Evolutionary conservation across 1,140 invertebrate genomes (phyloP), one percentile per base, ranked within the genome.

Genomic region (Platyscapa corneri): DNA sequence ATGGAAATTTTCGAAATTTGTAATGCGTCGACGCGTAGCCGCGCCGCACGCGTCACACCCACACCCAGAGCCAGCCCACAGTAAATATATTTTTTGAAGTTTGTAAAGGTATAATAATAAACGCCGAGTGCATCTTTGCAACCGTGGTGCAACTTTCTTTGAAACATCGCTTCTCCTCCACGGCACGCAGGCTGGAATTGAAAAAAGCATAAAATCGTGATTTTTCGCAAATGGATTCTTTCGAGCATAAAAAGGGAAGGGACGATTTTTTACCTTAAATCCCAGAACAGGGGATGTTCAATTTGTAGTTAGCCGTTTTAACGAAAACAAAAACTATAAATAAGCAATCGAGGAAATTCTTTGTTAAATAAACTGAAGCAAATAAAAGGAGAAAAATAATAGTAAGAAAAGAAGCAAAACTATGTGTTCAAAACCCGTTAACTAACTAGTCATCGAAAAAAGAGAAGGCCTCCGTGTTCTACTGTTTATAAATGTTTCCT

Each of bases 401-500:
- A 81, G 42, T 65, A 82, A 81, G n/a, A 32, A 78, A 86, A 82
- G 49, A 78, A 49, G 82, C n/a, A 56, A 82, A 82, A 82, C 37
- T 49, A 83, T 86, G 80, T 83, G 80, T 83, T 83, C 75, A 83
- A 32, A 83, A 83, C 67, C 49, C n/a, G 70, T 83, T 23, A 83
- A 80, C 85, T 23, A 83, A 80, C 85, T 86, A 86, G 85, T 86
- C 85, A 86, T 79, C 20, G 64, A 78, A 82, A 83, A 83, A 82
- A 85, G 72, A 85, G 72, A 86, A 86, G 49, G 85, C 80, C 80
- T 83, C 46, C 80, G 74, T 83, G 80, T 74, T 86, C 74, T 82
- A 53, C 79, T 86, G 79, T 83, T 82, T 78, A 86, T 64, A 76
- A 75, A 78, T 32, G 16, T 86, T 82, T 86, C 70, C 74, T 70